Evolutionary conservation across 2,888 invertebrate species (phyloP).

Genomic region (Folsomia candida): DNA sequence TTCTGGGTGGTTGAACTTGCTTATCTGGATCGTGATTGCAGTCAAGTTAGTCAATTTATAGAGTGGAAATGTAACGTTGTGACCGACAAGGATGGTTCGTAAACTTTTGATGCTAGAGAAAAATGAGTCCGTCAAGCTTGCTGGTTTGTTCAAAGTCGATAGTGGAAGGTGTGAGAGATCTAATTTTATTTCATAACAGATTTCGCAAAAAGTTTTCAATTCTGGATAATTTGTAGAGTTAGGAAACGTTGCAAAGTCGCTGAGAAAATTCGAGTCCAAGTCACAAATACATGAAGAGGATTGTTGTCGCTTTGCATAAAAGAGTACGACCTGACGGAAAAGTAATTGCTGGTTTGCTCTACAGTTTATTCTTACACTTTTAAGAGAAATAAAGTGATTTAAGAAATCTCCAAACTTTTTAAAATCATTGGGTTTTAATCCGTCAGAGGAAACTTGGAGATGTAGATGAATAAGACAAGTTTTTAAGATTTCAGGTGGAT

Average conservation of each 20-base stretch:
- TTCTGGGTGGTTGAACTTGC: not conserved
- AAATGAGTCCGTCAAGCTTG: no score
- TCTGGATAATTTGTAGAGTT: not conserved
- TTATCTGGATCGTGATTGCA: not conserved
- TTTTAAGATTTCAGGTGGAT: not conserved
- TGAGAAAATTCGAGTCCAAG: not conserved
- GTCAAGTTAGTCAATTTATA: not conserved
- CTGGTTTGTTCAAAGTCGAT: not conserved
- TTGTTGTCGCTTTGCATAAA: not conserved
- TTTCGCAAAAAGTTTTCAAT: not conserved
- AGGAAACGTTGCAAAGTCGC: not conserved
- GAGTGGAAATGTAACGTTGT: not conserved
- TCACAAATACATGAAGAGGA: not conserved
- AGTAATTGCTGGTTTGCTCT: not conserved
- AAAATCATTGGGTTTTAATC: not conserved
- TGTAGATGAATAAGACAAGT: not conserved
- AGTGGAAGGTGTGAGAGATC: not conserved
- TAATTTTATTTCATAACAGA: not conserved
- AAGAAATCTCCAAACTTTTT: not conserved
- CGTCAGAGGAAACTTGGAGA: not conserved
- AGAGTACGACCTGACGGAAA: not conserved
- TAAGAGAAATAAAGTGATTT: not conserved
- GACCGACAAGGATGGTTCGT: not conserved
- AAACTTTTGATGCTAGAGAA: not conserved
- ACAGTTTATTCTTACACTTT: not conserved